Conservation (phyloP, 2,797 vertebrate species). For the Pangasius krempfi region DNA sequence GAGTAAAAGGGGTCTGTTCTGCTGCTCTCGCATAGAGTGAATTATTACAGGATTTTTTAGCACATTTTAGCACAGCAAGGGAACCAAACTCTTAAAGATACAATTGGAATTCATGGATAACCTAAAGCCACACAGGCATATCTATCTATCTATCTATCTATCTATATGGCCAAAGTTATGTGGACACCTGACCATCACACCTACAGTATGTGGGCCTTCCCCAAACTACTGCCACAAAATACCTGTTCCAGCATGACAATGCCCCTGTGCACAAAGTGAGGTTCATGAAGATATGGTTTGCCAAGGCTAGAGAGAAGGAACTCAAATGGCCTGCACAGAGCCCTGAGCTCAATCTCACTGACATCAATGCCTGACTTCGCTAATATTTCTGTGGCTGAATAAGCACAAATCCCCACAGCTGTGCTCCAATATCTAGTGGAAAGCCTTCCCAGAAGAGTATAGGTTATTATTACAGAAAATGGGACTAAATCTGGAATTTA, state of each 20-base stretch:
- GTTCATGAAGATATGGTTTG: not conserved
- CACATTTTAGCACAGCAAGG: not conserved
- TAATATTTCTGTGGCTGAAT: too few relatives aligned
- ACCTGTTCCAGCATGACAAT: not conserved
- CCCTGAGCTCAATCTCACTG: not conserved
- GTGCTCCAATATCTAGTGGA: too few relatives aligned
- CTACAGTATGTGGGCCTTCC: not conserved
- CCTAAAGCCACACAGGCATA: not conserved
- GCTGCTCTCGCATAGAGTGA: conserved; percentile 33
- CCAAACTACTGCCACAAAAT: not conserved
- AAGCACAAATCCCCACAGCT: too few relatives aligned
- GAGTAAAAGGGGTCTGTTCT: conserved; percentile 29
- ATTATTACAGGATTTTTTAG: conserved; percentile 35
- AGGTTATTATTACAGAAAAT: not conserved
- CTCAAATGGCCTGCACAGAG: not conserved
- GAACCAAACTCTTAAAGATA: not conserved
- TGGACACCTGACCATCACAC: not conserved
- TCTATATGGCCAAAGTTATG: not conserved
- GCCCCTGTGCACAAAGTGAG: not conserved
- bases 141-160: not conserved
- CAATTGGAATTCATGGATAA: not conserved
- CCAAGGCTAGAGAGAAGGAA: not conserved
- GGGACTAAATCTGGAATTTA: not conserved
- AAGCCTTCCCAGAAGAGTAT: too few relatives aligned
- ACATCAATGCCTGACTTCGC: not conserved